Base-by-base conservation (phyloP, 2,888 invertebrate genomes). In the Frankliniella fusca region DNA sequence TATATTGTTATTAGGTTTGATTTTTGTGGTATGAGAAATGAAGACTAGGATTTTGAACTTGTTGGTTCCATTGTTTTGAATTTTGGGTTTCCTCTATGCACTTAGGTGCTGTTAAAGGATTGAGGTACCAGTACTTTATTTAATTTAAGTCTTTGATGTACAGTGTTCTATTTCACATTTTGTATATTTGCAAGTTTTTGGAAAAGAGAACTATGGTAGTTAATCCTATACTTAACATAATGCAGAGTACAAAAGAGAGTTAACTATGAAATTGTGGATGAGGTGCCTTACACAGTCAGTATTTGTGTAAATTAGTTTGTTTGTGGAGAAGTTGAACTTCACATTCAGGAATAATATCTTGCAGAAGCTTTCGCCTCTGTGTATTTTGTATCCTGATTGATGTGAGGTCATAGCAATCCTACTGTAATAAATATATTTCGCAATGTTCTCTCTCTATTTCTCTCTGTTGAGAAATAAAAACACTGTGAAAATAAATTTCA, bases 271-370 rank as follows among this genome's bases (percentile, higher is more conserved):
- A 12, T 76, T 76, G 27, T 76, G 70, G 70, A 76, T 23, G 12
- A 27, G 70, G 70, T 76, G 70, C 70, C 70, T 76, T 76, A 76
- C 70, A 76, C 70, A 76, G 70, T 76, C 70, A 76, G 70, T 76
- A 76, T 76, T 76, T 76, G 70, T 76, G 70, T 76, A 27, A n/a
- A 76, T 76, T 27, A 76, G 27, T 27, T 76, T 76, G 70, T 76
- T 76, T 76, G 10, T 27, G 27, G 27, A 23, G 70, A 27, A 76
- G 70, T 27, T 76, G 27, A 27, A 23, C 70, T 76, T 76, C 70
- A 76, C 70, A 27, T 27, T 27, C 70, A 27, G 27, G 23, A 27
- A 23, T 15, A 54, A 54, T 11, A 18, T 18, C n/a, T 61, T 61
- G 10, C 61, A 61, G 61, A 54, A 15, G 12, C 54, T 38, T 54